Conservation (phyloP, 2,113 vertebrate species). For the Trachemys scripta region DNA sequence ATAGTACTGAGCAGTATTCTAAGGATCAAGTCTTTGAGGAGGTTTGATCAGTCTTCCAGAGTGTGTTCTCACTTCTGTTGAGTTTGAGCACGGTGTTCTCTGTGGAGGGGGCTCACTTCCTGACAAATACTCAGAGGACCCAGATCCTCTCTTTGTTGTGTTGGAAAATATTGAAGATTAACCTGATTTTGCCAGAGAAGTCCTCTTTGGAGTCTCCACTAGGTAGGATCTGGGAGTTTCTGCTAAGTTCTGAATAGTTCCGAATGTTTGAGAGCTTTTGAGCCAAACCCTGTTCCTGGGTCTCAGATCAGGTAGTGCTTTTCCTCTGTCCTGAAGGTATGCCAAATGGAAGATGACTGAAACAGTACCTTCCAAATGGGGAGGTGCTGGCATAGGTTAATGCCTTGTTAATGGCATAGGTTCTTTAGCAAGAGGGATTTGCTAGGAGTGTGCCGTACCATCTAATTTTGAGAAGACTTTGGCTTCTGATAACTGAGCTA, state of each 20-base stretch:
- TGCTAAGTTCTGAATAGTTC: no score
- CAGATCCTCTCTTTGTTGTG: not conserved
- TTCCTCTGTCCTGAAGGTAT: no score
- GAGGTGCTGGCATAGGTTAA: not conserved
- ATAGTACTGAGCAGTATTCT: not conserved
- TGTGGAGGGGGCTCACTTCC: not conserved
- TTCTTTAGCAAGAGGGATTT: not conserved
- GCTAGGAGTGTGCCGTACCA: not conserved
- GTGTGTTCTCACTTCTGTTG: not conserved
- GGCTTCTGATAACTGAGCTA: not conserved
- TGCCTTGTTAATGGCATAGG: not conserved
- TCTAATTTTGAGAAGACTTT: not conserved
- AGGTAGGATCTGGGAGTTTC: no score
- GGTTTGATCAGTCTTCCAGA: not conserved
- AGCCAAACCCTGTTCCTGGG: no score
- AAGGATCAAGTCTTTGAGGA: not conserved
- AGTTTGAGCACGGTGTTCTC: not conserved
- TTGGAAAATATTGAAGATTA: not conserved
- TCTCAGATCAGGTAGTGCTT: no score
- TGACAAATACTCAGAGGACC: not conserved
- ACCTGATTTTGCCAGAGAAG: not conserved
- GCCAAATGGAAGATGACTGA: no score
- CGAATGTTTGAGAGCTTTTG: no score
- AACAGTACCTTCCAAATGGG: no score
- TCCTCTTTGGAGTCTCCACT: not conserved